A percentile compares a stretch with the other conserved stretches of the same genome.
phyloP scores from a whole-genome alignment of 2,888 invertebrate genomes.

The Lycaena phlaeas region DNA sequence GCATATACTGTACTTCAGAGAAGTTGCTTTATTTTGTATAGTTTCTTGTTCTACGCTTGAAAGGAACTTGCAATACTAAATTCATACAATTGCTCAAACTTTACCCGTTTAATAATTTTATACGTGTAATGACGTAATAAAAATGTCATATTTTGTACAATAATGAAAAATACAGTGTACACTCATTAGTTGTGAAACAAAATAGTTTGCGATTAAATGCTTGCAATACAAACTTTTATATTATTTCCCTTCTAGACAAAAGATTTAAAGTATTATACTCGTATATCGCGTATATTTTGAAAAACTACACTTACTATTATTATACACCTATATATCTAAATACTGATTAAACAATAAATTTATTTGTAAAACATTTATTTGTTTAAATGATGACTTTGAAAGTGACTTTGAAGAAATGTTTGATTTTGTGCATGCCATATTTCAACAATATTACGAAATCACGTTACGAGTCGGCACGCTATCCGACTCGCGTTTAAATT shows the following conservation, averaged over 20 bases:
- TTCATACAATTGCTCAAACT: slow-evolving; percentile 29
- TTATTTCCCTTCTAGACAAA: too few relatives aligned
- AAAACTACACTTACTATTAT: too few relatives aligned
- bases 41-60: slow-evolving; percentile 30
- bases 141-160: slow-evolving; percentile 3
- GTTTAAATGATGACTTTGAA: too few relatives aligned
- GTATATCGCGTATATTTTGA: too few relatives aligned
- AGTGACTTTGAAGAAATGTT: slow-evolving; percentile 11
- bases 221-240: too few relatives aligned
- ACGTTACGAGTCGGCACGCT: slow-evolving; percentile 10
- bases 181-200: too few relatives aligned
- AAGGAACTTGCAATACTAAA: slow-evolving; percentile 37
- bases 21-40: slow-evolving; percentile 44
- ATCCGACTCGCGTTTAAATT: slow-evolving; percentile 15
- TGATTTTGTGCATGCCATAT: slow-evolving; percentile 13
- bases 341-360: too few relatives aligned
- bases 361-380: too few relatives aligned
- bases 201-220: too few relatives aligned
- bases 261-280: too few relatives aligned
- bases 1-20: slow-evolving; percentile 35
- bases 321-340: too few relatives aligned
- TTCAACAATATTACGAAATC: slow-evolving; percentile 14
- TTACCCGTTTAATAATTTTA: slow-evolving; percentile 28
- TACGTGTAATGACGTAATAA: slow-evolving; percentile 17
- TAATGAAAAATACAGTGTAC: not conserved